Evolutionary conservation across 2,888 invertebrate species (phyloP), one percentile per base, ranked within the genome.

Genomic region (Epirrita christyi): DNA sequence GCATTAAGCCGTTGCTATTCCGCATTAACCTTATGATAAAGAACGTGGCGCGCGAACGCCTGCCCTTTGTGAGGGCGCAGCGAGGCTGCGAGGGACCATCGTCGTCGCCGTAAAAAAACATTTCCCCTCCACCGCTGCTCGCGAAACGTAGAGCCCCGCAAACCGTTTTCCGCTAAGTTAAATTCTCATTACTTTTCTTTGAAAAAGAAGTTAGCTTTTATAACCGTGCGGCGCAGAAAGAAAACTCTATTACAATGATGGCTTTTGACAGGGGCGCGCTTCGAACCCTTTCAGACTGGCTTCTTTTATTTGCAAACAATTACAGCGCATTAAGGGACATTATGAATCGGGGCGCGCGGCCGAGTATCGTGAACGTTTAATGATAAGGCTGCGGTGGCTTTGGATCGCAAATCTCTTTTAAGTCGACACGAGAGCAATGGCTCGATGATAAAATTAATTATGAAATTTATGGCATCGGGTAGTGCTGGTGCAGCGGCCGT

Each of bases 101-200:
- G 76, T 67, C 76, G 67, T 76, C 65, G 84, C 82, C 76, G 78
- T 79, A 80, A 84, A 85, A 29, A 89, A 88, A 87, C 79, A 55
- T 51, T 55, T 55, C 51, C 59, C 51, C 46, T 55, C 76, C 83
- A 74, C 76, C 76, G 74, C 75, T 71, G 80, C 77, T 81, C 75
- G 76, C 75, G 67, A 76, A 80, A 76, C 72, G 75, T 67, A 67
- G 74, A 75, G 76, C 75, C 70, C 56, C 75, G 74, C 71, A 80
- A 72, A 83, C 82, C 82, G 80, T 85, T 88, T 91, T 88, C 85
- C 87, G 85, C 88, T 78, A 78, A 86, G 89, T 90, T 88, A 85
- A 83, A 85, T 86, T 88, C 89, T 88, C 88, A 89, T 90, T 90
- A 89, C 87, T 83, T 89, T 86, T 81, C 85, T 86, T 77, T 81